A percentile compares a stretch with the other conserved stretches of the same genome.
phyloP scores from a whole-genome alignment of 64 coral and sea anemone genomes.

The Stichodactyla mertensii region DNA sequence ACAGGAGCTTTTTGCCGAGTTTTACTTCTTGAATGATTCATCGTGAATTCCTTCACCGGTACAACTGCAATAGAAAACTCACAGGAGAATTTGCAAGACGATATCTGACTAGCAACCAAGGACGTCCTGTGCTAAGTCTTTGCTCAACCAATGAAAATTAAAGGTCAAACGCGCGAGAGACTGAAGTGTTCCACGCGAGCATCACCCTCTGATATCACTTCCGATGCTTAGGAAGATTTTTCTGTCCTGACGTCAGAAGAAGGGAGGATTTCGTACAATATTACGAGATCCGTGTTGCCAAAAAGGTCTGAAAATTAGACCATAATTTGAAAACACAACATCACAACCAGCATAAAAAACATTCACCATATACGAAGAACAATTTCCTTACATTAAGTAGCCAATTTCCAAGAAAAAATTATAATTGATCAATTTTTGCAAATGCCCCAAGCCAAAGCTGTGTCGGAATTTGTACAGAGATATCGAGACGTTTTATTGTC shows the following conservation, averaged over 20 bases:
- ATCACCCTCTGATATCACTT: not conserved
- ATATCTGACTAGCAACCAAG: not conserved
- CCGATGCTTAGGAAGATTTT: not conserved
- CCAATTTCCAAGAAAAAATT: too few species aligned
- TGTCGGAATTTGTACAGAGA: not conserved
- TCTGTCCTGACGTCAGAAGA: not conserved
- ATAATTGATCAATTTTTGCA: not conserved
- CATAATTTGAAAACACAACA: too few species aligned
- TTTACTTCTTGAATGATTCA: not conserved
- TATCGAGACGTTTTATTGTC: not conserved
- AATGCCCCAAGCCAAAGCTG: not conserved
- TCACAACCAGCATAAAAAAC: too few species aligned
- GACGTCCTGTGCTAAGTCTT: not conserved
- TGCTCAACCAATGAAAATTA: not conserved
- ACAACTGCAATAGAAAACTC: not conserved
- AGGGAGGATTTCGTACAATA: not conserved
- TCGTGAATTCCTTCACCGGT: not conserved
- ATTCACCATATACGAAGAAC: too few species aligned
- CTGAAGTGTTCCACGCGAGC: not conserved
- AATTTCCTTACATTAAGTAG: too few species aligned
- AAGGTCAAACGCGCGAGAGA: not conserved
- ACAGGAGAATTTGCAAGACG: not conserved
- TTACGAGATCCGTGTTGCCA: not conserved
- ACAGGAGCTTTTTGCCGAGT: not conserved
- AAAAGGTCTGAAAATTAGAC: too few species aligned